Evolutionary conservation across 2,888 invertebrate genomes (phyloP).

Genomic region (Amphipyra tragopoginis): DNA sequence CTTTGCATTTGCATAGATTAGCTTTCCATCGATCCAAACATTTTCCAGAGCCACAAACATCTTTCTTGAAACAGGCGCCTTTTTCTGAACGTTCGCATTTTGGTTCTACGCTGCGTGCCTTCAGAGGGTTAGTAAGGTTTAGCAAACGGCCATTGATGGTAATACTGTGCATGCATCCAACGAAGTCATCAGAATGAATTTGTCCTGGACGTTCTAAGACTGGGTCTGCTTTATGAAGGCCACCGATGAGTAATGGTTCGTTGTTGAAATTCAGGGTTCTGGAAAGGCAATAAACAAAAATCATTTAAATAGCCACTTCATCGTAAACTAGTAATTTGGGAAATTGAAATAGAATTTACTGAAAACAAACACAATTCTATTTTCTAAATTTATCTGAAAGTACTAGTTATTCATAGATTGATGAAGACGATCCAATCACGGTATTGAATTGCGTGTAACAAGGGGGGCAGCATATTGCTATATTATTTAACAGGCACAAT

Average conservation of each 20-base stretch:
- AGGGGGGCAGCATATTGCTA: too few relatives aligned
- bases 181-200: slow-evolving; percentile 97
- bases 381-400: too few relatives aligned
- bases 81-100: slow-evolving; percentile 93
- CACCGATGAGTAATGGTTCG: slow-evolving; percentile 96
- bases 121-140: slow-evolving; percentile 94
- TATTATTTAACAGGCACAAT: too few relatives aligned
- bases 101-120: slow-evolving; percentile 92
- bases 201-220: slow-evolving; percentile 97
- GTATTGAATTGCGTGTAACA: too few relatives aligned
- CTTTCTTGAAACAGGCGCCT: slow-evolving; percentile 91
- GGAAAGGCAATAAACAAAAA: slow-evolving; percentile 73
- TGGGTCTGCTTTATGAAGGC: slow-evolving; percentile 95
- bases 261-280: slow-evolving; percentile 97
- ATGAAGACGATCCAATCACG: too few relatives aligned
- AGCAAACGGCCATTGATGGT: slow-evolving; percentile 95
- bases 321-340: background rate
- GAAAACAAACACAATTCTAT: too few relatives aligned
- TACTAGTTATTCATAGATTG: too few relatives aligned
- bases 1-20: slow-evolving; percentile 93
- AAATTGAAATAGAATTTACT: background rate
- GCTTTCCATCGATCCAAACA: slow-evolving; percentile 97
- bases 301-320: background rate
- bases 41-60: slow-evolving; percentile 89
- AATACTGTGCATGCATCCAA: slow-evolving; percentile 98